Base-by-base conservation (phyloP, 1,140 invertebrate species). In the Brevipalpus yothersi region DNA sequence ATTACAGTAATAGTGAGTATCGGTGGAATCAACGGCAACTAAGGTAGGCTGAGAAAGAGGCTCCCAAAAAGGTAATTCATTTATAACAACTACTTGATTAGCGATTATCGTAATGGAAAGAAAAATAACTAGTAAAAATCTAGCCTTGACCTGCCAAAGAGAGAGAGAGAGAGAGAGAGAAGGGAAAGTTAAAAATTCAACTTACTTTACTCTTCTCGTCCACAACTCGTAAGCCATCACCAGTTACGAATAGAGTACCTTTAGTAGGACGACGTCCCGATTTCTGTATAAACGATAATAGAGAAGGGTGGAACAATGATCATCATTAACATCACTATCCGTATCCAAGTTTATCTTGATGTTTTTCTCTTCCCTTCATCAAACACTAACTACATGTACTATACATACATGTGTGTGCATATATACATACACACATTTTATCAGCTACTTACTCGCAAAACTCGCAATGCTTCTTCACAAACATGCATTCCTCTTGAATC, bases 401-500 rank as follows among this genome's bases (percentile, higher is more conserved):
- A 5, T 5, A 31, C 5, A 5, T 31, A 31, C 31, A 31, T 31
- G 31, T 31, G 31, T 31, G 31, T 31, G 31, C 5, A 31, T 31
- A 31, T 41, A 55, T 63, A 45, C 41, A n/a, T 41, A n/a, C n/a
- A n/a, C n/a, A n/a, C n/a, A n/a, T n/a, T n/a, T 53, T 60, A 31
- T 31, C 2, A 31, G 31, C 31, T 31, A 76, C 80, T 80, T 73
- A 89, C 85, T 73, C 85, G 76, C 54, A 91, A 73, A 58, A 89
- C 84, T 78, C 94, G 96, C 43, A 98, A 78, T 21, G 94, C 94
- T 73, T 95, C 91, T 73, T 99, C 95, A 76, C 95, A 99, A 43
- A 98, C 89, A 74, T 94, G 87, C 91, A 98, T 97, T 19, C 95
- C 94, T 67, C 94, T 78, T 0, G 92, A 97, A 73, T 98, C 94